Evolutionary conservation across 2,113 vertebrate species (phyloP), one percentile per base, ranked within the genome.

Genomic region (Lepus americanus): DNA sequence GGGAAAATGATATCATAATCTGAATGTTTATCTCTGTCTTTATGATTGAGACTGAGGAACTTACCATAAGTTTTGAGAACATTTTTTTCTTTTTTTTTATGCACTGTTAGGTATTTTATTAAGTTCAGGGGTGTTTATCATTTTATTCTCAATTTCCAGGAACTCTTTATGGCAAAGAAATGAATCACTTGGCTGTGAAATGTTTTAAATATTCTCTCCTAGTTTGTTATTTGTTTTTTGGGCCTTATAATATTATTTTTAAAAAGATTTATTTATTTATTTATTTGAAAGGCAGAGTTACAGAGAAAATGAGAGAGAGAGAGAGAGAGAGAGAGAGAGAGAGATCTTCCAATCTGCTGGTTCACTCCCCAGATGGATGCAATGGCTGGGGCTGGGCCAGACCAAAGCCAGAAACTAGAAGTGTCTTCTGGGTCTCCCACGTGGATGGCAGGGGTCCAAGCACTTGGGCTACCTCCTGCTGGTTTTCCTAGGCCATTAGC

Each of bases 211-310:
- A 78, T 44, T 89, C 33, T 94, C 89, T 87, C 33, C 20, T 63
- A 44, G 9, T 55, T 82, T 87, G 64, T 72, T 63, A 82, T 55
- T 92, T 95, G 49, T 96, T 22, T 85, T 91, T 94, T 76, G 59
- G 85, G 29, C 17, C 77, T 94, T 82, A 67, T 33, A 61, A 16
- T 29, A 74, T 85, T 89, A 89, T 89, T 82, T 78, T 44, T 70
- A 6, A 87, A 93, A 78, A 53, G 31, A 3, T 19, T 59, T 64
- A 22, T 64, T 64, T 61, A 39, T 27, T 76, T 84, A 44, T 44
- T 44, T 44, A 44, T 44, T 44, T 44, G 44, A 44, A 44, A 44
- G 44, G 44, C 44, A 44, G 44, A 44, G 44, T 44, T 59, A 59
- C 12, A 59, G 55, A 59, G 17, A 59, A 16, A 59, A 59, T 16